Percentiles rank a stretch among this genome's conserved stretches.
Evolutionary conservation across 2,113 vertebrate species (phyloP).

Genomic region (Shinisaurus crocodilurus): DNA sequence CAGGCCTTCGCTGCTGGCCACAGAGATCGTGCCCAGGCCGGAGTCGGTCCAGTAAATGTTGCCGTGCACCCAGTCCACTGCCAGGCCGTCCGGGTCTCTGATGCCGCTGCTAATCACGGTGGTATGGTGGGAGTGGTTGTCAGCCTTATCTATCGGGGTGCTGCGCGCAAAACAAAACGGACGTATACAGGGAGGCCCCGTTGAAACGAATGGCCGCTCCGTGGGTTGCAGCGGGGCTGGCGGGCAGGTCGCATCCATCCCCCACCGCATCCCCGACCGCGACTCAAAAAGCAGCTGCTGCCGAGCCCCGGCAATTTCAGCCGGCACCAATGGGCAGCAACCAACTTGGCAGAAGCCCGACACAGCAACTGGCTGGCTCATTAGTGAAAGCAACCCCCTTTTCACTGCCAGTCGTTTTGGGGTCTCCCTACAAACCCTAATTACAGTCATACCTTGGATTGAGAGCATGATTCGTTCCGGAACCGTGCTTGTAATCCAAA

Average conservation of each 20-base stretch:
- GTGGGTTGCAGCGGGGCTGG: neutral
- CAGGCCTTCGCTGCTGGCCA: constrained; percentile 80
- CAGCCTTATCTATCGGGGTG: constrained; percentile 76
- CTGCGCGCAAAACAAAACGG: constrained; percentile 67
- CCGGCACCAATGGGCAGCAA: neutral
- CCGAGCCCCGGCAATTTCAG: too few relatives aligned
- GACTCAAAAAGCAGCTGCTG: neutral
- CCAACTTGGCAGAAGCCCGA: neutral
- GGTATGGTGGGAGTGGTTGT: constrained; percentile 73
- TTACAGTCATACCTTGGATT: too few relatives aligned
- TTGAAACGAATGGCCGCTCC: neutral
- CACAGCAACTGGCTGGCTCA: too few relatives aligned
- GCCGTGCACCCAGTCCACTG: constrained; percentile 89
- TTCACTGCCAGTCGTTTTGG: neutral
- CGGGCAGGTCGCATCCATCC: neutral
- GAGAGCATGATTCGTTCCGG: too few relatives aligned
- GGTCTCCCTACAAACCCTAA: neutral
- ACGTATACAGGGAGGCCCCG: neutral
- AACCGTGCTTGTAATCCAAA: too few relatives aligned
- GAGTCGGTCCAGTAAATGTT: constrained; percentile 94
- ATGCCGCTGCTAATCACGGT: constrained; percentile 76
- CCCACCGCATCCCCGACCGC: too few relatives aligned
- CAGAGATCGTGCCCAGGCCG: constrained; percentile 79
- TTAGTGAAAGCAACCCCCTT: neutral
- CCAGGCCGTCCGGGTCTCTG: constrained; percentile 85